Evolutionary conservation across 2,797 vertebrate genomes (phyloP).

Genomic region (Trachops cirrhosus): DNA sequence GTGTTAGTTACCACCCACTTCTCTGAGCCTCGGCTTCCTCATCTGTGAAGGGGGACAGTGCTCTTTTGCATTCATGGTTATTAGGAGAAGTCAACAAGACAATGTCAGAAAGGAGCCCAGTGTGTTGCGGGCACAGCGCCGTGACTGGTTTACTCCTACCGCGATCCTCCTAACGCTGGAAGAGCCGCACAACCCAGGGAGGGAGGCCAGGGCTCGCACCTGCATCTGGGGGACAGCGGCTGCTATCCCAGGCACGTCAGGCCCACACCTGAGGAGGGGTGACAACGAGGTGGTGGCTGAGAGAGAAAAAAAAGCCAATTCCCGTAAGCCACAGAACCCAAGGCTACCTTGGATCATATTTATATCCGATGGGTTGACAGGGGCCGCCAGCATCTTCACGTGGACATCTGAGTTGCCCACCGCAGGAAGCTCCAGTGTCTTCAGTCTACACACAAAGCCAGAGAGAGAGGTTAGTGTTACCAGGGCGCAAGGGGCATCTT

Average conservation of each 20-base stretch:
- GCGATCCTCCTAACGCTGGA: neutral
- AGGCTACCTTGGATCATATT: constrained; percentile 96
- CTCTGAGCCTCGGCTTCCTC: neutral
- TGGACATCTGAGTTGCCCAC: constrained; percentile 85
- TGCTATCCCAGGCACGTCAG: constrained; percentile 34
- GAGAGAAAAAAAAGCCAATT: neutral
- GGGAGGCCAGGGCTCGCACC: neutral
- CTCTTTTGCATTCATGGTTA: neutral
- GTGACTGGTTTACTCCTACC: neutral
- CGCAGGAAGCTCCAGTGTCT: constrained; percentile 82
- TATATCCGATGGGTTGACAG: constrained; percentile 95
- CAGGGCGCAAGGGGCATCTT: constrained; percentile 24
- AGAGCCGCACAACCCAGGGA: constrained; percentile 16
- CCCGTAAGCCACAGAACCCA: neutral
- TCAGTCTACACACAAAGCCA: constrained; percentile 84
- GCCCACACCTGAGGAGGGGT: neutral
- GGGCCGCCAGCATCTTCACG: constrained; percentile 93
- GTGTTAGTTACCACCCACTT: neutral
- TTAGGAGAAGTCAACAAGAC: neutral
- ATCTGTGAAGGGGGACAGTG: neutral
- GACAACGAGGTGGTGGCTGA: constrained; percentile 17
- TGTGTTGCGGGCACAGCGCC: neutral
- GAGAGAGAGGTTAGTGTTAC: constrained; percentile 43
- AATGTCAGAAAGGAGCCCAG: neutral
- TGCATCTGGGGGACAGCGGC: constrained; percentile 44